phyloP scores from a whole-genome alignment of 1,140 invertebrate genomes.

The Zaprionus capensis region DNA sequence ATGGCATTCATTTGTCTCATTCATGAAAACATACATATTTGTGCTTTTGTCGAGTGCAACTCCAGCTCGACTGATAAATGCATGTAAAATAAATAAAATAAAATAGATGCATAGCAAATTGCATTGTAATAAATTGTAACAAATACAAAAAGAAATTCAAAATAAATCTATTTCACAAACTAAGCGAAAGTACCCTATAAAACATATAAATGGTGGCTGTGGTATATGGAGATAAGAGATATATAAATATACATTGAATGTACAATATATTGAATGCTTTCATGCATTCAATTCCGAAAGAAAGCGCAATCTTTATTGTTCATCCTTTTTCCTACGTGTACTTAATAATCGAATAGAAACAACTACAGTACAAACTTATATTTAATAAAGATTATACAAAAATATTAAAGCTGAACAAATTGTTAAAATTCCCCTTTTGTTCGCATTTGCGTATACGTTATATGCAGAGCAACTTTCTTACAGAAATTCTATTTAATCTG shows the following conservation, averaged over 20 bases:
- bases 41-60: background rate
- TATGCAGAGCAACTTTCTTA: background rate
- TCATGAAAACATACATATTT: constrained; percentile 3
- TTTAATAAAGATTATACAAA: background rate
- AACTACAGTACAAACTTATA: background rate
- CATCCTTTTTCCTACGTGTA: background rate
- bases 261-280: background rate
- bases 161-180: background rate
- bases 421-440: background rate
- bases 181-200: background rate
- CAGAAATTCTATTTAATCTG: background rate
- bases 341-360: background rate
- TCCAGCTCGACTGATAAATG: background rate
- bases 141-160: background rate
- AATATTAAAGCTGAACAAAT: background rate
- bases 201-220: background rate
- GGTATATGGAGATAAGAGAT: background rate
- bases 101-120: too few species aligned
- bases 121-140: constrained; percentile 6
- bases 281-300: background rate
- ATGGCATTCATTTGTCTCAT: constrained; percentile 39
- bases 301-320: background rate
- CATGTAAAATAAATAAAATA: too few species aligned
- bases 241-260: background rate
- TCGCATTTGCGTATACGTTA: background rate